phyloP scores from a whole-genome alignment of 2,888 invertebrate genomes.

The Orthosia gothica region DNA sequence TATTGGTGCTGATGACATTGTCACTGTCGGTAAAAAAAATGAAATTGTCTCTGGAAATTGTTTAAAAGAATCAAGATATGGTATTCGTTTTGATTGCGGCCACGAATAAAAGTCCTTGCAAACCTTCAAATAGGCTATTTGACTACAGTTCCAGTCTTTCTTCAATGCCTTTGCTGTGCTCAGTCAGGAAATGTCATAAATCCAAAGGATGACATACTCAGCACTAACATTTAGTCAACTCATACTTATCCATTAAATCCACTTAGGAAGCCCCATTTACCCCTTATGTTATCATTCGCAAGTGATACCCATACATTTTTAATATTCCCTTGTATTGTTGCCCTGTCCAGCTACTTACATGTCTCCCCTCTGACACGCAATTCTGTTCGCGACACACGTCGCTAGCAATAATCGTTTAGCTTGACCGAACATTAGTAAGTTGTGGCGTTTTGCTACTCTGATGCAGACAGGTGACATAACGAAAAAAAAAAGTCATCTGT shows the following conservation, averaged over 20 bases:
- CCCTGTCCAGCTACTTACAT: slow-evolving; percentile 35
- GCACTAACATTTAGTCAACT: neutral
- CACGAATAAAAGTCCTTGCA: too few relatives aligned
- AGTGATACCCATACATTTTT: slow-evolving; percentile 68
- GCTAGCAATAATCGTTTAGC: slow-evolving; percentile 72
- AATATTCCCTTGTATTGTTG: slow-evolving; percentile 57
- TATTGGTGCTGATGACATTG: too few relatives aligned
- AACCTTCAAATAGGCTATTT: too few relatives aligned
- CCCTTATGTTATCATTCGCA: slow-evolving; percentile 38
- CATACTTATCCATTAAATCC: slow-evolving; percentile 38
- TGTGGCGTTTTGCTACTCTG: slow-evolving; percentile 54
- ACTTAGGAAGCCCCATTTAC: slow-evolving; percentile 50
- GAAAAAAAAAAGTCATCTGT: slow-evolving; percentile 13
- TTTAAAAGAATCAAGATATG: too few relatives aligned
- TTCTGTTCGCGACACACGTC: slow-evolving; percentile 82
- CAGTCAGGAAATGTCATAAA: neutral
- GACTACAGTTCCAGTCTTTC: too few relatives aligned
- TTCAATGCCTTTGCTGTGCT: too few relatives aligned
- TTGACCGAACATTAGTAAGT: slow-evolving; percentile 73
- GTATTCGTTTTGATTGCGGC: too few relatives aligned
- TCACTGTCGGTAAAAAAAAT: too few relatives aligned
- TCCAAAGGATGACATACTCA: neutral
- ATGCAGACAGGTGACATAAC: slow-evolving; percentile 58
- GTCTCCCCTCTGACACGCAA: slow-evolving; percentile 66
- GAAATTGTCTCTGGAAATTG: too few relatives aligned